These are phyloP conservation scores for Gallinago solitaria DNA, from an alignment of 2,797 vertebrate genomes.

Conservation along the genomic window DNA sequence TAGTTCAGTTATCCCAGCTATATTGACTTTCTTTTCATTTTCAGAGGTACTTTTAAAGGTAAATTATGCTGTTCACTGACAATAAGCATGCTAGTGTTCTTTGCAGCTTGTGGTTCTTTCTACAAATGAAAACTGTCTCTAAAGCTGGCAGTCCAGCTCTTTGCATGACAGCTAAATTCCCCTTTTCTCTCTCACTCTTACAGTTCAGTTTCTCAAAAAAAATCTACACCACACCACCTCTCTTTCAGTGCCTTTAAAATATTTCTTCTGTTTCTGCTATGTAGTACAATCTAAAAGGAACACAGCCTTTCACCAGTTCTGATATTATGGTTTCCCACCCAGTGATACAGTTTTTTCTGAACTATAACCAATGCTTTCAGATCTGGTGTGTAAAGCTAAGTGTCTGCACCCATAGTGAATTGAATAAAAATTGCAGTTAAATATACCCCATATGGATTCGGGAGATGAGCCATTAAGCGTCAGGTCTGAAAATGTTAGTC, in stretches of 20 bases:
- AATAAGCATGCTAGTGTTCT: not conserved
- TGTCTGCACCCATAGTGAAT: constrained; percentile 13
- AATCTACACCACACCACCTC: not conserved
- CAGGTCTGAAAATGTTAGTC: constrained; percentile 6
- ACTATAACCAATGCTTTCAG: constrained; percentile 34
- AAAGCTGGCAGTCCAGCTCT: not conserved
- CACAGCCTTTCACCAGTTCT: not conserved
- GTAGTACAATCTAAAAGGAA: constrained; percentile 25
- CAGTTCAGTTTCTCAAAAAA: constrained; percentile 18
- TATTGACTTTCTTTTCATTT: constrained; percentile 27
- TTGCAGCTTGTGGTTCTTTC: constrained; percentile 4
- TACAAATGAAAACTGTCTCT: constrained; percentile 22
- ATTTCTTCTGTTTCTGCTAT: constrained; percentile 28
- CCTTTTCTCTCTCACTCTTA: constrained; percentile 11
- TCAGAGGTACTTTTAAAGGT: not conserved
- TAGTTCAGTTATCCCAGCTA: not conserved
- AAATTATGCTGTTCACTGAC: not conserved
- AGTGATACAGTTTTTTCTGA: constrained; percentile 35
- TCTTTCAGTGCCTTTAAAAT: constrained; percentile 45
- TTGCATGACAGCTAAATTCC: constrained; percentile 34
- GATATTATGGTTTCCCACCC: constrained; percentile 20
- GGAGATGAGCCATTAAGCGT: constrained; percentile 1
- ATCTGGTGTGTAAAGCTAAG: constrained; percentile 26
- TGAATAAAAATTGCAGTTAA: constrained; percentile 51
- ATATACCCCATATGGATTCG: not conserved